phyloP scores from a whole-genome alignment of 2,113 vertebrate genomes.

The Phylloscopus trochiloides region DNA sequence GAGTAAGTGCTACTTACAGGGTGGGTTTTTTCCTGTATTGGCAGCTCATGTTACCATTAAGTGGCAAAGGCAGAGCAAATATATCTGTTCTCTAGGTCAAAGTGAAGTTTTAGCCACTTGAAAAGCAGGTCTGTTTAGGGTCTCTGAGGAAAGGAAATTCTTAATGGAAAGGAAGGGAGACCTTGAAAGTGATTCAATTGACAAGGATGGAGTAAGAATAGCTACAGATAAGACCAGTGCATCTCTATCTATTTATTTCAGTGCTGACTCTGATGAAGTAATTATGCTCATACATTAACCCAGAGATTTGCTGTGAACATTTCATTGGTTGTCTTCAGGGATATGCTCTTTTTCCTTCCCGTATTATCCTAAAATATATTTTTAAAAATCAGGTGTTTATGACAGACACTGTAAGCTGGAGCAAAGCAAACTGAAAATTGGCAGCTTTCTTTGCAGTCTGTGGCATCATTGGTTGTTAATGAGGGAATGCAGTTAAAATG shows the following conservation, averaged over 20 bases:
- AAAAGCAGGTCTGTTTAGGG: neutral
- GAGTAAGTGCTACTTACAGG: neutral
- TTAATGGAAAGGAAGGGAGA: neutral
- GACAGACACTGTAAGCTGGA: neutral
- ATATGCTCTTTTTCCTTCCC: neutral
- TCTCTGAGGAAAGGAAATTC: neutral
- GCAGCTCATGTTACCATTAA: neutral
- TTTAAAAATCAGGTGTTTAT: neutral
- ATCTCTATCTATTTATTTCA: neutral
- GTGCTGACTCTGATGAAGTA: neutral
- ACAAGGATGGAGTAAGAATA: neutral
- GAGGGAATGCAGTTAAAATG: neutral
- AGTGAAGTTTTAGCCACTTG: neutral
- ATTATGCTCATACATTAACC: neutral
- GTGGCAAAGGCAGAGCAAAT: neutral
- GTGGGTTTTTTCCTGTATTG: neutral
- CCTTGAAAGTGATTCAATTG: neutral
- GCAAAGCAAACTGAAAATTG: neutral
- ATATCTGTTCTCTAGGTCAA: neutral
- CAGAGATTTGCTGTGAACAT: neutral
- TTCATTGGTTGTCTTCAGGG: neutral
- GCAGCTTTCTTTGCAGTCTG: neutral
- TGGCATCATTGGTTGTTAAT: conserved; percentile 34
- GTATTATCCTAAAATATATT: neutral
- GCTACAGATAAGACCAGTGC: neutral